Conservation (phyloP, 2,888 invertebrate species). For the Eupithecia abbreviata region DNA sequence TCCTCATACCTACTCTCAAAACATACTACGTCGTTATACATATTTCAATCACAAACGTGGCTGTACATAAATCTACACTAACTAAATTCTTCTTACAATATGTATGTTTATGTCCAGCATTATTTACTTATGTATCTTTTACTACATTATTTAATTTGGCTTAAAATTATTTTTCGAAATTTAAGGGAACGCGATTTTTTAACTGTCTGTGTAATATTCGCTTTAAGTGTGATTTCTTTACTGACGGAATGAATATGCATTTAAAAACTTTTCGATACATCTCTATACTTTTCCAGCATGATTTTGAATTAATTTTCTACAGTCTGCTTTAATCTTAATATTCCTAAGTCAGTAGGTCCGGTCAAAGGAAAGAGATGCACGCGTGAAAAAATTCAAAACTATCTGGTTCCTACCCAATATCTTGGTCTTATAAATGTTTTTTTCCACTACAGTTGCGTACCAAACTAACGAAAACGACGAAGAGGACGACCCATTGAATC, state of each 20-base stretch:
- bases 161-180: neutral
- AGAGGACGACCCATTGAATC: slow-evolving; percentile 70
- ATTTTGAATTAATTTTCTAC: neutral
- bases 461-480: slow-evolving; percentile 80
- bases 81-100: neutral
- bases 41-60: neutral
- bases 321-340: neutral
- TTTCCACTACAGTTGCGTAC: slow-evolving; percentile 62
- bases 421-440: slow-evolving; percentile 12
- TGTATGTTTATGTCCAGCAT: slow-evolving; percentile 2
- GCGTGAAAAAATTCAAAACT: neutral
- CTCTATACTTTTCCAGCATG: slow-evolving; percentile 26
- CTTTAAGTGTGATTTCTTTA: slow-evolving; percentile 8
- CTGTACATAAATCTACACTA: neutral
- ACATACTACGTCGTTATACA: neutral
- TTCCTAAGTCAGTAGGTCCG: neutral
- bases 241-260: slow-evolving; percentile 9
- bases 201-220: neutral
- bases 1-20: neutral
- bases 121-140: neutral
- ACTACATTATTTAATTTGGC: neutral
- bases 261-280: neutral
- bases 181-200: neutral
- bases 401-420: neutral
- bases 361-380: neutral